Conservation (phyloP, 2,888 invertebrate species). For the Acrocera orbiculus region DNA sequence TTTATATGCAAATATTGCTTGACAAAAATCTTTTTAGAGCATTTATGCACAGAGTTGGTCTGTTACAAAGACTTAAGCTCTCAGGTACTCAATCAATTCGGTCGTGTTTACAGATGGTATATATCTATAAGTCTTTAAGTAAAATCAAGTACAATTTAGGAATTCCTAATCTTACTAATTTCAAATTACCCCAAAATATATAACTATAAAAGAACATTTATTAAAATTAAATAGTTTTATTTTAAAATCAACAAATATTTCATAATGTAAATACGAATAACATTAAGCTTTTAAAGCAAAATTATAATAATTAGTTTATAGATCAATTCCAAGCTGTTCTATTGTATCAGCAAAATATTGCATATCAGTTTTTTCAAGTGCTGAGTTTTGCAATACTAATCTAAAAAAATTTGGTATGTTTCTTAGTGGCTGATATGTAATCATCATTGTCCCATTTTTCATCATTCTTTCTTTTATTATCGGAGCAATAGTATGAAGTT, state of each 20-base stretch:
- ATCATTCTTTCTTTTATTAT: slow-evolving; percentile 91
- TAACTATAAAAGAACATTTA: not conserved
- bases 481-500: slow-evolving; percentile 69
- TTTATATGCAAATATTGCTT: no score
- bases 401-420: slow-evolving; percentile 86
- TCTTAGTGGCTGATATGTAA: slow-evolving; percentile 84
- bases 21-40: no score
- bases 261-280: no score
- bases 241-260: no score
- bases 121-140: no score
- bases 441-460: slow-evolving; percentile 86
- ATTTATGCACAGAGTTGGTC: no score
- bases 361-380: slow-evolving; percentile 67
- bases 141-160: no score
- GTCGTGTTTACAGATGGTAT: no score
- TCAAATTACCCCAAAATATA: slow-evolving; percentile 1
- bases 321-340: slow-evolving; percentile 60
- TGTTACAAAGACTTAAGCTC: no score
- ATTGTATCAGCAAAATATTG: slow-evolving; percentile 74
- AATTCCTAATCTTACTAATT: no score
- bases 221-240: no score
- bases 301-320: slow-evolving; percentile 27
- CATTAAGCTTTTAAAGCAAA: not conserved
- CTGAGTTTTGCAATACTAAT: slow-evolving; percentile 82
- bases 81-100: no score